Base-by-base conservation (phyloP, 2,797 vertebrate species). In the Oreochromis mossambicus region DNA sequence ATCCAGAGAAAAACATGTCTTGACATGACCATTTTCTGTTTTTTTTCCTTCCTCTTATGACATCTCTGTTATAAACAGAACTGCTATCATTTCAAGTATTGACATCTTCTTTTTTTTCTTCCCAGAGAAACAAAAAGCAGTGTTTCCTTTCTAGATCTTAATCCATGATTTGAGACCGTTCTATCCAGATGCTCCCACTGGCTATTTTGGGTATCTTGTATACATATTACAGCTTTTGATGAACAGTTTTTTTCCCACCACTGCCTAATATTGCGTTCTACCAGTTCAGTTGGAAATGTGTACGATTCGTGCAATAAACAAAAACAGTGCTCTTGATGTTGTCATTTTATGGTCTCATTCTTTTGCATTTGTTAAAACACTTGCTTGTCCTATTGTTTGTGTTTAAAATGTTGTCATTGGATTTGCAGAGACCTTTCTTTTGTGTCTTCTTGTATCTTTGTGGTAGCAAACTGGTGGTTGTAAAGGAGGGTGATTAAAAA, bases 401-500 rank as follows among this genome's bases (percentile, higher is more conserved):
- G 24, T 46, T 41, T 24, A 68, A 5, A 26, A 17, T 70, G 24
- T 48, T 48, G 43, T n/a, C 70, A 19, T 8, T 19, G 26, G 43
- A 32, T 50, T 50, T 75, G 68, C 43, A 32, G 32, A 36, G 58
- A 63, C 34, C 34, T 73, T 68, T 78, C 85, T 82, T 26, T 21
- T 90, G 14, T 86, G 76, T 90, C 32, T 85, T 24, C 11, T 76
- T 66, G 4, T 24, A 12, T 87, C 17, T 90, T 8, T 79, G 7
- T 86, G 36, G 9, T 92, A 99, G 98, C 94, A 98, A 99, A 92
- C 95, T 99, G 91, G 97, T 97, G 86, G 97, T 98, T 88, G 98
- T 98, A 3, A 99, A 99, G 94, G 98, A 99, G 51, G 97, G 97
- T 2, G 98, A 99, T 87, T 36, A 21, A 38, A 98, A 95, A 99